A percentile compares a stretch with the other conserved stretches of the same genome.
Evolutionary conservation across 1,140 invertebrate genomes (phyloP).

Genomic region (Ladona fulva): DNA sequence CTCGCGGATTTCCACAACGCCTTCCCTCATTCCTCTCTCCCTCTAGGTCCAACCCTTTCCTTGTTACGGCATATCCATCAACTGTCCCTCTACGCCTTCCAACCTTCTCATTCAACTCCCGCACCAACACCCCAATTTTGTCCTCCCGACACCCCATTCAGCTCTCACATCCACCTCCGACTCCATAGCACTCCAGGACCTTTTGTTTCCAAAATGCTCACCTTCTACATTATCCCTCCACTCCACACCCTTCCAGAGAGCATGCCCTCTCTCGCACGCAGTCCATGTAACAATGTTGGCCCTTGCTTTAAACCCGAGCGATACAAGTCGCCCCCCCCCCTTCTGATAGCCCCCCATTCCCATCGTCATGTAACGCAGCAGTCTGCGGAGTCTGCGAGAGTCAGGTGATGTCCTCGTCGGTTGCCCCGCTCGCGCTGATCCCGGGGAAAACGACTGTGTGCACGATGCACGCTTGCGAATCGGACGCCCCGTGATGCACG

Average conservation of each 20-base stretch:
- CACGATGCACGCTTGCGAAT: too few species aligned
- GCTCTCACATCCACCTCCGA: background rate
- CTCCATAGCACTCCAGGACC: background rate
- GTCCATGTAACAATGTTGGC: background rate
- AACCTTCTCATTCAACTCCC: background rate
- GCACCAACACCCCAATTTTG: background rate
- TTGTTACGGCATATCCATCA: background rate
- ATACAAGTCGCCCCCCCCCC: too few species aligned
- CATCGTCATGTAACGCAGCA: too few species aligned
- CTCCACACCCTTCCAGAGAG: background rate
- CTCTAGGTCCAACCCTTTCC: background rate
- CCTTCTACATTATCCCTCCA: background rate
- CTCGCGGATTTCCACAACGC: background rate
- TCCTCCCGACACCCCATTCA: background rate
- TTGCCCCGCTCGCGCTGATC: too few species aligned
- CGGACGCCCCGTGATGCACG: too few species aligned
- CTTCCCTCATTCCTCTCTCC: background rate
- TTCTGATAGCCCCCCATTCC: too few species aligned
- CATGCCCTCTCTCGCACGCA: background rate
- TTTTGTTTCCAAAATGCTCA: conserved; percentile 2
- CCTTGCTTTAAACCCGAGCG: background rate
- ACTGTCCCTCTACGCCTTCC: background rate
- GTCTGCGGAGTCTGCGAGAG: too few species aligned
- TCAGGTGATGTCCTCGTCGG: too few species aligned
- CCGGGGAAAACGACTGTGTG: too few species aligned